These are phyloP conservation scores for Harpagifer antarcticus DNA, from an alignment of 2,797 vertebrate species.

Conservation along the genomic window DNA sequence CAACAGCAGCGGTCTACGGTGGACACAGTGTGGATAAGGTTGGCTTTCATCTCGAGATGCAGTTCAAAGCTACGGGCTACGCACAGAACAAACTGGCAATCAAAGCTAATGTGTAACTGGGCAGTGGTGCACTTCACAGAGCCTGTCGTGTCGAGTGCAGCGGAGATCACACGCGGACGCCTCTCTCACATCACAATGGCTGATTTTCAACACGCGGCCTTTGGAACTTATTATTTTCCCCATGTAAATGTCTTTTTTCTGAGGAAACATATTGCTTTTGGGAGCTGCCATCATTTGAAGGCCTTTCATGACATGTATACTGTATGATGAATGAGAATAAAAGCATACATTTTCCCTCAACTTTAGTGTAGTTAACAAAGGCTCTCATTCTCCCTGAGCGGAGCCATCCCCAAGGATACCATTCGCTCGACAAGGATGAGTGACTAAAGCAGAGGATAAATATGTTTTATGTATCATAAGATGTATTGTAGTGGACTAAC, in stretches of 20 bases:
- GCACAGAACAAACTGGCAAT: conserved; percentile 83
- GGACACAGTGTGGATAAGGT: conserved; percentile 79
- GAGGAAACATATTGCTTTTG: conserved; percentile 33
- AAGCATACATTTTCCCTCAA: conserved; percentile 52
- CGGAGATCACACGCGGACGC: conserved; percentile 75
- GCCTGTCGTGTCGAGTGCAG: conserved; percentile 67
- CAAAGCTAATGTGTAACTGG: conserved; percentile 82
- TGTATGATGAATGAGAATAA: conserved; percentile 67
- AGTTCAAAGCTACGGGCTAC: conserved; percentile 76
- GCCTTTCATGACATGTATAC: conserved; percentile 63
- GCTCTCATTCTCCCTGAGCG: conserved; percentile 28
- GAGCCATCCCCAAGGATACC: conserved; percentile 44
- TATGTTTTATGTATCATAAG: conserved; percentile 17
- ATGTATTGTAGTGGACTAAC: conserved; percentile 35
- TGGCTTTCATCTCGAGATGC: conserved; percentile 83
- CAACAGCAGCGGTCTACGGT: conserved; percentile 68
- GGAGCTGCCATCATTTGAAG: conserved; percentile 55
- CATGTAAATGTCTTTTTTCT: conserved; percentile 44
- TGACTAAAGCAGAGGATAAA: conserved; percentile 17
- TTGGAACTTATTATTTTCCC: conserved; percentile 75
- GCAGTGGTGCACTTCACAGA: conserved; percentile 79
- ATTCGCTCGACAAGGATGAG: conserved; percentile 18
- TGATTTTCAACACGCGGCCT: conserved; percentile 69
- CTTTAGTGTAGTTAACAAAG: conserved; percentile 60
- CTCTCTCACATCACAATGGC: conserved; percentile 71